phyloP scores from a whole-genome alignment of 2,113 vertebrate genomes.

The Campylomormyrus numenius region DNA sequence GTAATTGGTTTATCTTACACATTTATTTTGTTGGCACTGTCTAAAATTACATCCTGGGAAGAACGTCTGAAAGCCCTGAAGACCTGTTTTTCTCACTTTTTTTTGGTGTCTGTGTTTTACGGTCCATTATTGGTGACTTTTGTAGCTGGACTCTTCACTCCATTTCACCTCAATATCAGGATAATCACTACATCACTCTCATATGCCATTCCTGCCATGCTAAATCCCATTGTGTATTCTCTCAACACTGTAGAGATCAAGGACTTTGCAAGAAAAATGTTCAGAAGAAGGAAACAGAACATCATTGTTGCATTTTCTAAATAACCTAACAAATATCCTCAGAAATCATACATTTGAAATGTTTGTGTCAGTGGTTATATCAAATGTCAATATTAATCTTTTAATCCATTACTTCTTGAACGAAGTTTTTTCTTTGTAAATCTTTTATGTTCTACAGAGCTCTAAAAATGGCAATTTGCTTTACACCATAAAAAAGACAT shows the following conservation, averaged over 20 bases:
- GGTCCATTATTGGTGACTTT: not conserved
- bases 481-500: no score
- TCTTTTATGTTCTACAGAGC: no score
- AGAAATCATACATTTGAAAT: no score
- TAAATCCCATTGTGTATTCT: not conserved
- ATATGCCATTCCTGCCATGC: not conserved
- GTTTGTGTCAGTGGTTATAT: no score
- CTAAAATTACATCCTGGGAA: not conserved
- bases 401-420: no score
- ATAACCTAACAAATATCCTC: not conserved
- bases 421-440: no score
- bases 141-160: not conserved
- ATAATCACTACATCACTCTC: not conserved
- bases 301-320: not conserved
- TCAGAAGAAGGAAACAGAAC: not conserved
- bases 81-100: not conserved
- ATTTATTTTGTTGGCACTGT: not conserved
- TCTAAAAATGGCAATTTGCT: no score
- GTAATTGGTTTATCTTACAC: not conserved
- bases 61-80: not conserved
- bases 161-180: not conserved
- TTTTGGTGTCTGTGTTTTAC: not conserved
- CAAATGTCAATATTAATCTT: no score
- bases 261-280: not conserved
- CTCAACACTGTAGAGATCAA: not conserved